Evolutionary conservation across 2,888 invertebrate species (phyloP).

Genomic region (Leptinotarsa rubiginosa): DNA sequence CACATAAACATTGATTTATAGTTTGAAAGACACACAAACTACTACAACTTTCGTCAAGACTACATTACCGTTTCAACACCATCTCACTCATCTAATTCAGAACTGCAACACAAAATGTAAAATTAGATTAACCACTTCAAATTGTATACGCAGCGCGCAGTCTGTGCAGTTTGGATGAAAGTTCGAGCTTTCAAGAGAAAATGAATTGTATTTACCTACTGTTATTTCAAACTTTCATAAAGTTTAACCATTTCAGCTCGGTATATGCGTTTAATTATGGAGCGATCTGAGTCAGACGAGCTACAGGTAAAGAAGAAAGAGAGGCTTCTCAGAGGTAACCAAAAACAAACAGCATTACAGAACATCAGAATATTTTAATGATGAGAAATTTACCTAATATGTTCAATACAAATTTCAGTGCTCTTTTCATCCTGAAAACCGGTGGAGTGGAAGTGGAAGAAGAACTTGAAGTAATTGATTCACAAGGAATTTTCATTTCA

Average conservation of each 20-base stretch:
- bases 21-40: conserved; percentile 2
- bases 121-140: conserved; percentile 14
- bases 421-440: neutral
- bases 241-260: conserved; percentile 30
- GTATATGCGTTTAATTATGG: conserved; percentile 28
- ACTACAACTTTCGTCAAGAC: conserved; percentile 1
- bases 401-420: neutral
- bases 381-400: neutral
- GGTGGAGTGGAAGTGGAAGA: neutral
- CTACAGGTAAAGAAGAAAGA: neutral
- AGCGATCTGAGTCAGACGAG: neutral
- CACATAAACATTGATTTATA: neutral
- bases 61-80: conserved; percentile 1
- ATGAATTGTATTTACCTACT: conserved; percentile 24
- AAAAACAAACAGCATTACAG: neutral
- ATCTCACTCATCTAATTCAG: conserved; percentile 7
- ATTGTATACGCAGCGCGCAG: neutral
- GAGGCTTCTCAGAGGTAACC: neutral
- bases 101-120: conserved; percentile 15
- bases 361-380: neutral
- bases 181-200: neutral
- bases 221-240: conserved; percentile 23
- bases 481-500: no score
- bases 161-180: conserved; percentile 1
- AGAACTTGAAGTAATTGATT: neutral